phyloP scores from a whole-genome alignment of 1,140 invertebrate species.

The Mamestra configurata region DNA sequence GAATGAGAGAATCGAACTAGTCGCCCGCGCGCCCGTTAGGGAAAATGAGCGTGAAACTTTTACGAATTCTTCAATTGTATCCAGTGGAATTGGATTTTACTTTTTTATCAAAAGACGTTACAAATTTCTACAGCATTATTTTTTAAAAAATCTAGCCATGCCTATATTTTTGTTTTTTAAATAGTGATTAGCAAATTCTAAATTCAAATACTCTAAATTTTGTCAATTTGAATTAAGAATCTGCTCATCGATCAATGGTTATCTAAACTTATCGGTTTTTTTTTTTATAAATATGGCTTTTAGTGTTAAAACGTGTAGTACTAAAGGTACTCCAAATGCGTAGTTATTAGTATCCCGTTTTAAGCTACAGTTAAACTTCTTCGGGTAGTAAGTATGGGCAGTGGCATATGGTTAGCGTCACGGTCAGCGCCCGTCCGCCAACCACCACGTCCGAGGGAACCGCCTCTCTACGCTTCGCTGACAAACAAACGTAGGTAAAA shows the following conservation, averaged over 20 bases:
- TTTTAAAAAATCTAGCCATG: too few species aligned
- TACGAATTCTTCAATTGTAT: not conserved
- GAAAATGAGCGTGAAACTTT: slow-evolving; percentile 12
- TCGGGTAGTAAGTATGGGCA: slow-evolving; percentile 56
- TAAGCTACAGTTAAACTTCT: slow-evolving; percentile 31
- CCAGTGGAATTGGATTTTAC: not conserved
- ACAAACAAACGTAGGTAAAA: slow-evolving; percentile 59
- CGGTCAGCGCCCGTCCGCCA: slow-evolving; percentile 72
- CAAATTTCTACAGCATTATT: too few species aligned
- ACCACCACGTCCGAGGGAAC: slow-evolving; percentile 58
- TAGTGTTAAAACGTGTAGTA: too few species aligned
- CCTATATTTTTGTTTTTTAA: too few species aligned
- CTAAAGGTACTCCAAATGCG: slow-evolving; percentile 1
- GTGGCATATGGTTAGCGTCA: slow-evolving; percentile 76
- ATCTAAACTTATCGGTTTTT: too few species aligned
- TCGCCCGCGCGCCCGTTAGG: slow-evolving; percentile 21
- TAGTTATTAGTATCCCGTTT: slow-evolving; percentile 39
- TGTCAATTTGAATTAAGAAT: too few species aligned
- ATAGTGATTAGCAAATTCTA: too few species aligned
- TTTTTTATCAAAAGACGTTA: not conserved
- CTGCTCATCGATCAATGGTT: too few species aligned
- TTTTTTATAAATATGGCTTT: too few species aligned
- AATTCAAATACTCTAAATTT: too few species aligned
- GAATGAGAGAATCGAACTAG: not conserved
- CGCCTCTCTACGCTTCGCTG: slow-evolving; percentile 61